Base-by-base conservation (phyloP, 35 echinoderm and acorn worm genomes). In the Heliocidaris erythrogramma region DNA sequence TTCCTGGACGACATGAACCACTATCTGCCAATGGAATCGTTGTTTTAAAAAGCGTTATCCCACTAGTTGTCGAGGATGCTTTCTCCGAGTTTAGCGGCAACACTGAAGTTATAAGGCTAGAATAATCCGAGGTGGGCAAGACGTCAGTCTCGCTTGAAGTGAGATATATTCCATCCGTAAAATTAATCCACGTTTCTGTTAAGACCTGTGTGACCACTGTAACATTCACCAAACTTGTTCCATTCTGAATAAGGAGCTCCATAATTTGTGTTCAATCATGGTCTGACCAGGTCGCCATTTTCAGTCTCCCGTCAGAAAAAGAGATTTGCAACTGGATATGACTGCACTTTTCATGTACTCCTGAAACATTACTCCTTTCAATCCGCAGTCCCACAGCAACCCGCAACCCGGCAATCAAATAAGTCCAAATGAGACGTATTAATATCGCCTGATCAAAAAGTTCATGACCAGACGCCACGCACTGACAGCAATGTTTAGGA, bases 1-100 rank as follows among this genome's bases (percentile, higher is more conserved):
- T 32, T 17, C 93, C 60, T 24, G 93, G 59, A 50, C 78, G 93
- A 29, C 91, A 92, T 47, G 87, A 89, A 32, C 87, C 17, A 89
- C 31, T 32, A 9, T 35, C 31, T 11, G 29, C 5, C 32, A 31
- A 24, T 0, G 47, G 87, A 32, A 48, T 2, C 65, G 65, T 78
- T 7, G 65, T 78, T 78, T 78, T 78, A 78, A 78, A 78, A 17
- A n/a, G 65, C 65, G 65, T 78, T 0, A 78, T 24, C 27, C 65
- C 65, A 7, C 65, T 78, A 7, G 65, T 78, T 27, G 21, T 78
- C 8, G 2, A 24, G 61, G 65, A 78, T 56, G 52, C 14, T 56
- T 56, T 56, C 52, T 10, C 14, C 50, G 5, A 10, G 6, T 53
- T 53, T 53, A 53, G 50, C 61, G 61, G 61, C 17, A 24, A 27